Conservation (phyloP, 2,797 vertebrate species). For the Ispidina lecontei region DNA sequence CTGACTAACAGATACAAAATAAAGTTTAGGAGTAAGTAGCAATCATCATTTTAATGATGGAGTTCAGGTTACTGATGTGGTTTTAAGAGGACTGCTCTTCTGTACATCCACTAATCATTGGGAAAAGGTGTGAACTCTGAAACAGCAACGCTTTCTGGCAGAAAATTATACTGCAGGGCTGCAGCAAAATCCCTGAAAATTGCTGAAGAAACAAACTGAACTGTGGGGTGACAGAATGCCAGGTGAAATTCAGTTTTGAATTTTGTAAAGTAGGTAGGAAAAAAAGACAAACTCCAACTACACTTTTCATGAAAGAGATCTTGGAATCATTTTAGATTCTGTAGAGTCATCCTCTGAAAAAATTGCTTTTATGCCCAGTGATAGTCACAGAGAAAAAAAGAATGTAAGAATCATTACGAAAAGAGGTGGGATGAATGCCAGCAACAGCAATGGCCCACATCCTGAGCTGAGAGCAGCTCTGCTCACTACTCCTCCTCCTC, state of each 20-base stretch:
- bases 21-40: neutral
- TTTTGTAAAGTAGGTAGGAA: neutral
- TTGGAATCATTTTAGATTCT: neutral
- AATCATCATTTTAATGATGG: neutral
- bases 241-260: neutral
- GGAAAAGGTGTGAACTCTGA: neutral
- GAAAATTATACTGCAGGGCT: neutral
- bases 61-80: neutral
- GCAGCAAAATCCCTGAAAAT: neutral
- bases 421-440: neutral
- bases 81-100: neutral
- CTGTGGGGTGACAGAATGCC: neutral
- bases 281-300: neutral
- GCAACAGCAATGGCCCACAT: neutral
- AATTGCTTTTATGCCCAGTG: neutral
- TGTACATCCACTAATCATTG: neutral
- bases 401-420: neutral
- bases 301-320: neutral
- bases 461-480: neutral
- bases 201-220: neutral
- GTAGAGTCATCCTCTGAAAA: neutral
- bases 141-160: neutral
- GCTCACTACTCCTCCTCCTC: neutral
- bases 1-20: neutral
- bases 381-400: neutral